Base-by-base conservation (phyloP, 2,888 invertebrate species). In the Eulithis prunata region DNA sequence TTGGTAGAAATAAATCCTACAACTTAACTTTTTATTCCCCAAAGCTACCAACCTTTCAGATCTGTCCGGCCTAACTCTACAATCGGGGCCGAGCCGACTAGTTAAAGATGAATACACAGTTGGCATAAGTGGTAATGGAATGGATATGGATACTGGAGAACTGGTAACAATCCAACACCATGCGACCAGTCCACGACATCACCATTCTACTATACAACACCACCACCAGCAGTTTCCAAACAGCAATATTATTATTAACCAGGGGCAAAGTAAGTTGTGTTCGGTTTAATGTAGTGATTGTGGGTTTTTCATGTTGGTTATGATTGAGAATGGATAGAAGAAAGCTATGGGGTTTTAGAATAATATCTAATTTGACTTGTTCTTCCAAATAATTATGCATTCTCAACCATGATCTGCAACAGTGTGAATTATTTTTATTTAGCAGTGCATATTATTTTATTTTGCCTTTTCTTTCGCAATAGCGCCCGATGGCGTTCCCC, bases 101-200 rank as follows among this genome's bases (percentile, higher is more conserved):
- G 97, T 98, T 43, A 98, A 98, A 90, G 98, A 98, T 93, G 98
- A 98, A 85, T 98, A 98, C 87, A 96, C 96, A 56, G 97, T 97
- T 28, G 97, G 96, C 3, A 94, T 95, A 54, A 94, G 94, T 76
- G 94, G 95, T 0, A 90, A 91, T 21, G 91, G 93, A 10, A 91
- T 95, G 95, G 86, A 94, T 74, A 91, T 94, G 94, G 92, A 90
- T 62, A 89, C 90, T 8, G 92, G 89, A 2, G 91, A 94, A 78
- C 80, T 90, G 87, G 87, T 91, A 73, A 88, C 91, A 76, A 93
- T 93, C 28, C 93, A 93, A 74, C 93, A 93, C 73, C 93, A 93
- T 67, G 92, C 92, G 12, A 88, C 93, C 12, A 93, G 93, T 57
- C 92, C 93, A 0, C 75, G 93, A 28, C 93, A 93, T 70, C 91